Conservation (phyloP, 2,888 invertebrate genomes). For the Trissoscelio sp. region DNA sequence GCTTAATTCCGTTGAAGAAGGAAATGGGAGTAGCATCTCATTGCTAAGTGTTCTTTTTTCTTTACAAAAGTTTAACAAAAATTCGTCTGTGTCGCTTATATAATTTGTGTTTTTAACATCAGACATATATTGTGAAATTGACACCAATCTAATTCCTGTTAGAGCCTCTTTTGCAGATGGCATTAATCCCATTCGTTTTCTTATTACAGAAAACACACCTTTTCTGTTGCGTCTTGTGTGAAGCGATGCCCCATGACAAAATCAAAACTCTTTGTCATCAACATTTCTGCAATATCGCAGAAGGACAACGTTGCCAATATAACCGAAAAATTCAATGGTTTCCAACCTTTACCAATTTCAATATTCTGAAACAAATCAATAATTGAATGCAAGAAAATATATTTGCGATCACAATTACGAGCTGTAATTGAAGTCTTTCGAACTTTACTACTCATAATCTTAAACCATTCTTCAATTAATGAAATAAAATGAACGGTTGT, state of each 20-base stretch:
- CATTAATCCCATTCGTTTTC: neutral
- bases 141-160: conserved; percentile 2
- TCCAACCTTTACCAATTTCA: conserved; percentile 20
- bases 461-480: no score
- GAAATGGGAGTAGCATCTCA: no score
- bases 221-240: conserved; percentile 29
- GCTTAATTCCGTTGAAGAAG: no score
- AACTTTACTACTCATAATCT: no score
- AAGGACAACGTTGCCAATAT: conserved; percentile 24
- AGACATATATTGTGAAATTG: conserved; percentile 17
- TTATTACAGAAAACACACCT: conserved; percentile 23
- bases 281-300: conserved; percentile 17
- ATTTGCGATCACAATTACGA: conserved; percentile 35
- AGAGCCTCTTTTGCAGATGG: conserved; percentile 14
- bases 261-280: conserved; percentile 34
- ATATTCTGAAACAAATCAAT: conserved; percentile 30
- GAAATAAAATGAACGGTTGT: conserved; percentile 36
- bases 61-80: conserved; percentile 23
- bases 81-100: conserved; percentile 14
- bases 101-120: conserved; percentile 12
- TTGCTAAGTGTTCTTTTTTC: no score
- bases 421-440: conserved; percentile 28
- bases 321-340: conserved; percentile 29
- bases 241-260: conserved; percentile 32
- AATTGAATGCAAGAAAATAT: conserved; percentile 26